phyloP scores from a whole-genome alignment of 2,797 vertebrate genomes.

The Coilia nasus region DNA sequence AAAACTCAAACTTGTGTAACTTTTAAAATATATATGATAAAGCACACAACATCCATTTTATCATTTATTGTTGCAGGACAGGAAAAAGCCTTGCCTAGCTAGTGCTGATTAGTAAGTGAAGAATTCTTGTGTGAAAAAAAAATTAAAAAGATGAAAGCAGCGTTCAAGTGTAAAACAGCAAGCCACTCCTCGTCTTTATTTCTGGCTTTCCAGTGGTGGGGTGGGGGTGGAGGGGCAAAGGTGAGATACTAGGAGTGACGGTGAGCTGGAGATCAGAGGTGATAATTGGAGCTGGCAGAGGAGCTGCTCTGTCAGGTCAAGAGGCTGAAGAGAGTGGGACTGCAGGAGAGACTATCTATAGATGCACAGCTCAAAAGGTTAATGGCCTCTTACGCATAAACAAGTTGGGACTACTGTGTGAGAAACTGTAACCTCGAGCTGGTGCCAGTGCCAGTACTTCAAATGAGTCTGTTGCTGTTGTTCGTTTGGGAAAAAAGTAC shows the following conservation, averaged over 20 bases:
- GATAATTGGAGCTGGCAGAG: conserved; percentile 32
- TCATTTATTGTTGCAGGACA: no score
- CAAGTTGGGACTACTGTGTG: background rate
- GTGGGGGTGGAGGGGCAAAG: background rate
- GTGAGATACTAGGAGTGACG: background rate
- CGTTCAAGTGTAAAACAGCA: background rate
- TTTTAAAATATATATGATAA: no score
- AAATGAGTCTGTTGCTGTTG: no score
- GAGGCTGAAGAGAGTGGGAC: background rate
- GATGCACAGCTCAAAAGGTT: conserved; percentile 14
- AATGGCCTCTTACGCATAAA: background rate
- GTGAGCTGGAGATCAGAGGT: conserved; percentile 19
- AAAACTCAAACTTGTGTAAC: no score
- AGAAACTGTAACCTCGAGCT: background rate
- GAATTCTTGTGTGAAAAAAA: no score
- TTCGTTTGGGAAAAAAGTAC: background rate
- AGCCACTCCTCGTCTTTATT: background rate
- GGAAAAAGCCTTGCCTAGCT: no score
- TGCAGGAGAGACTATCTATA: background rate
- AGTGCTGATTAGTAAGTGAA: no score
- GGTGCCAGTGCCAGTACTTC: no score
- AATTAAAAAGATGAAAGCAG: background rate
- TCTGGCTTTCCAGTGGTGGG: background rate
- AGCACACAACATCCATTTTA: no score
- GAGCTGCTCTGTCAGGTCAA: conserved; percentile 6